Evolutionary conservation across 1,140 invertebrate species (phyloP), one percentile per base, ranked within the genome.

Genomic region (Oryzaephilus surinamensis): DNA sequence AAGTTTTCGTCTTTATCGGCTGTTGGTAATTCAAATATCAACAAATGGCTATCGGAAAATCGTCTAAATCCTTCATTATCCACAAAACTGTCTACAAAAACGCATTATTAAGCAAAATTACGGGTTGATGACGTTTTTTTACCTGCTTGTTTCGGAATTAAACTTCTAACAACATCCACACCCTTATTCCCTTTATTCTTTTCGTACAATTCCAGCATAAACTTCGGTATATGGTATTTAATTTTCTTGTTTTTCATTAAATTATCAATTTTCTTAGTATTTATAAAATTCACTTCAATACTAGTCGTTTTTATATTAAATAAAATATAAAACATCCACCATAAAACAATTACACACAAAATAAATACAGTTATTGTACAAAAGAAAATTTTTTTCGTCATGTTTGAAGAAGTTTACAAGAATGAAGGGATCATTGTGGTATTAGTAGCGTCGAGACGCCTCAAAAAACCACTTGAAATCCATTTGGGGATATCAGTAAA

Each of bases 131-230:
- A n/a, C n/a, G n/a, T n/a, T n/a, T 20, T 38, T 19, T 45, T 43
- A 55, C 58, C 56, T 41, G 46, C 46, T 32, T 52, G 48, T 26
- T 48, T 52, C 28, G 58, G 58, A 30, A 55, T 54, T 16, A 60
- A 37, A 44, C 58, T 60, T 14, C 56, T 37, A 2, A 60, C 58
- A 15, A 60, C 42, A 48, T 60, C 58, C 6, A 51, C n/a, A 46
- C 6, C 8, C 12, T 32, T 14, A 10, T 40, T 35, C 4, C 32
- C 38, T 42, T 54, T 55, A n/a, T 50, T 49, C 18, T 48, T 48
- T 27, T 60, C 52, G 29, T 60, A 60, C 8, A 74, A 46, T 14
- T 62, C 48, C 33, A 62, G 27, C 51, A 62, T 61, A 34, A 60
- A 55, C 37, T 57, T 60, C 2, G 58, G 55, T 12, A 61, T 44